Base-by-base conservation (phyloP, 2,113 vertebrate genomes). In the Chelonoidis abingdonii region DNA sequence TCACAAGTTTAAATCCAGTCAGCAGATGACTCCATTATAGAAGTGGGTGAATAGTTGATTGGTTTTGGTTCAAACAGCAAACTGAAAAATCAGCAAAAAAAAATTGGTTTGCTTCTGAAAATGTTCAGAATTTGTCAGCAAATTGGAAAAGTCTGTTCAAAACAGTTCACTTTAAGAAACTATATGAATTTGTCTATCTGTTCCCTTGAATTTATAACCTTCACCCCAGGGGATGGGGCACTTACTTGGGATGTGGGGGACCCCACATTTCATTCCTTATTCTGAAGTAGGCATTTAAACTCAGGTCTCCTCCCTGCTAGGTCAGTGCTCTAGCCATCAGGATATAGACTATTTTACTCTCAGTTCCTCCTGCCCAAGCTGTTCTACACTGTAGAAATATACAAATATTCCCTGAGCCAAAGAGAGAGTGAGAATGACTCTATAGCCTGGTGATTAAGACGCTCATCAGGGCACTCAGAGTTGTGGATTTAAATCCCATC, bases 1-100 rank as follows among this genome's bases (percentile, higher is more conserved):
- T 83, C 92, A 92, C 86, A 35, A 83, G 91, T 91, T 87, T 86
- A 83, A 85, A 91, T 86, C 72, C 49, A 85, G 78, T 72, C 75
- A 93, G 41, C 57, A 89, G 38, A 89, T 13, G 79, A 89, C 56
- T 54, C 50, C 16, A 84, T 72, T 44, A 83, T 96, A 44, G 41
- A n/a, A 21, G 65, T 72, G 65, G 16, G n/a, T 69, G 59, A 35
- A 35, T 65, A 65, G 29, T 35, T 65, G 62, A 9, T 72, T 22
- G 8, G 65, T 38, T 72, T n/a, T 72, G 3, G 35, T n/a, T 69
- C 35, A 69, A n/a, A 69, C 65, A 69, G 65, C 31, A 69, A 69
- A 69, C 65, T 69, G 16, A 62, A 62, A 62, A 62, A 62, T 35
- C 12, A 35, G 31, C 41, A 41, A 65, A 62, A 69, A 69, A 38